Conservation (phyloP, 2,113 vertebrate species). For the Pristiophorus japonicus region DNA sequence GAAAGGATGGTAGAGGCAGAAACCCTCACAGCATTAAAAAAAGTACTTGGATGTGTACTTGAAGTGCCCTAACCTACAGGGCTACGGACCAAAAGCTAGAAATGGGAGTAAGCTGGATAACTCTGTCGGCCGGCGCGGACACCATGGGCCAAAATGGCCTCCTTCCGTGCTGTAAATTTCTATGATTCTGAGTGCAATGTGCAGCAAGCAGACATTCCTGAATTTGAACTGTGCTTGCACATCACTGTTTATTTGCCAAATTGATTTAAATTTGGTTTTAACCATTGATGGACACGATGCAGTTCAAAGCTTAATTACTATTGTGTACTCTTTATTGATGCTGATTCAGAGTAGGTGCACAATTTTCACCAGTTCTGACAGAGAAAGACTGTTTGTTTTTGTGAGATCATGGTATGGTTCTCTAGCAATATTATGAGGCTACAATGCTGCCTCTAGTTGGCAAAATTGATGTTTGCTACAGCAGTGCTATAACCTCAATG, state of each 20-base stretch:
- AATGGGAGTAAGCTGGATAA: too few species aligned
- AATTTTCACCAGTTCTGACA: neutral
- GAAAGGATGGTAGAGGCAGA: too few species aligned
- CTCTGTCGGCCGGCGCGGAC: too few species aligned
- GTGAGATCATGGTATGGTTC: neutral
- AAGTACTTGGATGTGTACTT: too few species aligned
- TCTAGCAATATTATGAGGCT: neutral
- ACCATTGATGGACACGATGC: neutral
- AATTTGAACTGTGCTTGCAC: neutral
- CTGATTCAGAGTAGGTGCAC: neutral
- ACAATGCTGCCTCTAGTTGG: neutral
- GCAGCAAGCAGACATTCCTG: neutral
- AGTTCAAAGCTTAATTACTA: neutral
- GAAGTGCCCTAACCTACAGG: too few species aligned
- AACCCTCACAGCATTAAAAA: too few species aligned
- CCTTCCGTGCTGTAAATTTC: too few species aligned
- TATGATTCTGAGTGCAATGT: neutral
- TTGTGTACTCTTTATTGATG: neutral
- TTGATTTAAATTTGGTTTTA: neutral
- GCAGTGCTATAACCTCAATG: neutral
- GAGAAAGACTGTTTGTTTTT: neutral
- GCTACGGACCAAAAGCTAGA: too few species aligned
- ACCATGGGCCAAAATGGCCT: too few species aligned
- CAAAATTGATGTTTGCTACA: neutral
- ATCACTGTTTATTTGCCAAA: neutral